Evolutionary conservation across 2,797 vertebrate genomes (phyloP).

Genomic region (Gymnothorax reevesii): DNA sequence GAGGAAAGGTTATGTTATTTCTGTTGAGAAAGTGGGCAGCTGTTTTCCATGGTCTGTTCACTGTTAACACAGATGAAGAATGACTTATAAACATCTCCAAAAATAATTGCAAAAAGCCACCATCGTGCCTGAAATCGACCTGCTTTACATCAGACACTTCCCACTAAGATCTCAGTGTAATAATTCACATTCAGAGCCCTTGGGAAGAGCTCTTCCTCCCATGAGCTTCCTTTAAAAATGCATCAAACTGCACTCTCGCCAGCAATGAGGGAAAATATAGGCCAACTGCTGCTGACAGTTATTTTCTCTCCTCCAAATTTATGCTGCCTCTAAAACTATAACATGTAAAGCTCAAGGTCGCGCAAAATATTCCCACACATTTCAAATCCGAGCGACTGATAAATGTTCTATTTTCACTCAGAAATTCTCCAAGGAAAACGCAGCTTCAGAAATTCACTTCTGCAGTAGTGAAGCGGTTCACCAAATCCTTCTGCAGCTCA

Average conservation of each 20-base stretch:
- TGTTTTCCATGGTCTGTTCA: background rate
- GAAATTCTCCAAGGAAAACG: background rate
- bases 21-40: background rate
- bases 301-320: background rate
- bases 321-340: background rate
- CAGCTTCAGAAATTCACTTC: background rate
- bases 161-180: background rate
- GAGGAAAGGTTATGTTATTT: background rate
- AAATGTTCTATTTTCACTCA: background rate
- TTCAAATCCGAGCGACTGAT: slow-evolving; percentile 6
- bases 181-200: background rate
- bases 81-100: background rate
- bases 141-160: background rate
- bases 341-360: slow-evolving; percentile 7
- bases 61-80: background rate
- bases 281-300: background rate
- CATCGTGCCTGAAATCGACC: background rate
- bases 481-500: background rate
- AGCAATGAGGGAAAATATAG: background rate
- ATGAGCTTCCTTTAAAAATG: background rate
- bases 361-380: slow-evolving; percentile 7
- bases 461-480: background rate
- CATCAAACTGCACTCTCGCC: background rate
- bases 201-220: background rate
- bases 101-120: background rate